Base-by-base conservation (phyloP, 2,888 invertebrate species). In the Xanthorhoe spadicearia region DNA sequence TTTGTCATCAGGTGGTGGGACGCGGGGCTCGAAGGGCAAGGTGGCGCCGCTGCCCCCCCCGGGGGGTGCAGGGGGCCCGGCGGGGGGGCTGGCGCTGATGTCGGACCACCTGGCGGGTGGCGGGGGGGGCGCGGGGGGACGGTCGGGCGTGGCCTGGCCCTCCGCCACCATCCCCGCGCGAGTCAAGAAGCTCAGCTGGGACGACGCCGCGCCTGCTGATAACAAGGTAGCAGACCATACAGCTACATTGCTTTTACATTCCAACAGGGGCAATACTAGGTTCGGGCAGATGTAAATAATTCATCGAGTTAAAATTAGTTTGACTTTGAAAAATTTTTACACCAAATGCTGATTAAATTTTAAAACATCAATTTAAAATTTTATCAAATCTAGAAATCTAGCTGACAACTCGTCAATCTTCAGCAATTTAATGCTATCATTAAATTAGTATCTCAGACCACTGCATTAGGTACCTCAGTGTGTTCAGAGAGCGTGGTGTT, bases 171-270 rank as follows among this genome's bases (percentile, higher is more conserved):
- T 96, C 38, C 95, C 96, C 5, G 94, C 95, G 59, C 88, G 96
- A 56, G 95, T 96, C 69, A 97, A 97, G 89, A 96, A 96, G 81
- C 93, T 97, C 59, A 96, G 96, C 84, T 97, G 83, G 83, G 85
- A 83, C 69, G 82, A 82, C 58, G 78, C 79, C 19, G 74, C 77
- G 13, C 72, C 70, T 1, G 60, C 71, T 3, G 67, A 73, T 1
- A 50, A 57, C n/a, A 63, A 71, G 71, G 69, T 72, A 73, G 52
- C 61, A 50, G 49, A 17, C 7, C 18, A 51, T 10, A 7, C 68
- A 0, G 38, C 56, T 19, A 3, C 23, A 23, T 32, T n/a, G 32
- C 54, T 17, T 10, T 5, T 60, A 23, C 13, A 43, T 19, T 32
- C 32, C 7, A 0, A 2, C 32, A 32, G 32, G 32, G 32, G 32